phyloP scores from a whole-genome alignment of 2,113 vertebrate species.

The Natator depressus region DNA sequence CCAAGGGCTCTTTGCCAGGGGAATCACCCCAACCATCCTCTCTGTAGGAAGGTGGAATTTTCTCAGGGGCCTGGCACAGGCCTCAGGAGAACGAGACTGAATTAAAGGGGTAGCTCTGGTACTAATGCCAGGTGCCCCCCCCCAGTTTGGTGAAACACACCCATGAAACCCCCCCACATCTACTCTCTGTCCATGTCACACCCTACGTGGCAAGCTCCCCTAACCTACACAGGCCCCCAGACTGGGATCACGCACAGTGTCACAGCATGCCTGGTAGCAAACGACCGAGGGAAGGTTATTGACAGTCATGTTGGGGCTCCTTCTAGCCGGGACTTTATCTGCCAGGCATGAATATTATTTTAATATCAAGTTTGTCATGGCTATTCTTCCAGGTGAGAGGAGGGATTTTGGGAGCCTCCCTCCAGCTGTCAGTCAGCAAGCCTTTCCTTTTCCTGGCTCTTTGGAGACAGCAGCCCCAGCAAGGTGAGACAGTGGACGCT shows the following conservation, averaged over 20 bases:
- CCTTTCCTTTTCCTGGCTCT: conserved; percentile 70
- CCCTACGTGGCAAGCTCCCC: rapidly evolving
- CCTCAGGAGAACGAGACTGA: not conserved
- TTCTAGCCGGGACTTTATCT: conserved; percentile 69
- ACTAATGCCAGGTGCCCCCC: not conserved
- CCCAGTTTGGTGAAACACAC: not conserved
- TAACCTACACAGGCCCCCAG: not conserved
- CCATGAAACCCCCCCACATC: not conserved
- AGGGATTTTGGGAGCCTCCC: conserved; percentile 67
- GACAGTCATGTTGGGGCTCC: conserved; percentile 51
- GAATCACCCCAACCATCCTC: not conserved
- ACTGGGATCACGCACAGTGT: rapidly evolving
- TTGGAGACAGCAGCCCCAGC: conserved; percentile 55
- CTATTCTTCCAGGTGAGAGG: conserved; percentile 61
- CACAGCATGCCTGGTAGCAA: not conserved
- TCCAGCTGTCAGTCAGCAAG: conserved; percentile 65
- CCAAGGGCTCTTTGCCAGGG: not conserved
- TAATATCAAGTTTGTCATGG: conserved; percentile 61
- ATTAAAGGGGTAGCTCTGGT: rapidly evolving
- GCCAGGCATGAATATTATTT: conserved; percentile 60
- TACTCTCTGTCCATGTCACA: rapidly evolving
- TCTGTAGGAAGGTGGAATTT: not conserved
- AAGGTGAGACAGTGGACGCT: conserved; percentile 76
- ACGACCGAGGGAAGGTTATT: conserved; percentile 18
- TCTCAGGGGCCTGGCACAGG: not conserved